phyloP scores from a whole-genome alignment of 2,797 vertebrate genomes.

The Threskiornis aethiopicus region DNA sequence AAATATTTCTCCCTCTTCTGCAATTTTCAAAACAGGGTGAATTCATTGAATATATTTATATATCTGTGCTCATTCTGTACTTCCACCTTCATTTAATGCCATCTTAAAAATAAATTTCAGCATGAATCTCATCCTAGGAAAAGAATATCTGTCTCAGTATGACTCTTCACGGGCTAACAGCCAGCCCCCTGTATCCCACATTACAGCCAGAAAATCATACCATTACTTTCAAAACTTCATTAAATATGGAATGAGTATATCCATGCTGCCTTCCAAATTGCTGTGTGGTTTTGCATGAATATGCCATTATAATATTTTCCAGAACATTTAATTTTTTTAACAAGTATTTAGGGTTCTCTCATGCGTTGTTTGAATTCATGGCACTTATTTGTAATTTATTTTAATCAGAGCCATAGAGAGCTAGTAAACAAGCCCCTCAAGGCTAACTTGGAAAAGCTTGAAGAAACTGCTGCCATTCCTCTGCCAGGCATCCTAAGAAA shows the following conservation, averaged over 20 bases:
- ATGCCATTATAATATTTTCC: background rate
- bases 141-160: background rate
- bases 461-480: background rate
- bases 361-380: background rate
- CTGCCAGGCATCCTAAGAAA: background rate
- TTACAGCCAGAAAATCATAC: background rate
- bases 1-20: background rate
- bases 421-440: slow-evolving; percentile 13
- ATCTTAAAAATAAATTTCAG: background rate
- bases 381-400: slow-evolving; percentile 34
- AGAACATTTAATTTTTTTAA: slow-evolving; percentile 5
- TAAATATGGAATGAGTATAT: background rate
- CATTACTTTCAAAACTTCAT: background rate
- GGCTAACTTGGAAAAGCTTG: background rate
- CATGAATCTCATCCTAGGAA: background rate
- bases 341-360: slow-evolving; percentile 11
- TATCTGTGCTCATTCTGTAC: background rate
- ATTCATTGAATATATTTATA: background rate
- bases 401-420: background rate
- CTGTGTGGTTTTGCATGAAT: background rate
- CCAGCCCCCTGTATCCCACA: background rate
- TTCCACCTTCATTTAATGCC: background rate
- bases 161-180: background rate
- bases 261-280: background rate
- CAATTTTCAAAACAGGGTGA: background rate